These are phyloP conservation scores for Epinephelus cyanopodus DNA, from an alignment of 2,113 vertebrate species.

Conservation along the genomic window DNA sequence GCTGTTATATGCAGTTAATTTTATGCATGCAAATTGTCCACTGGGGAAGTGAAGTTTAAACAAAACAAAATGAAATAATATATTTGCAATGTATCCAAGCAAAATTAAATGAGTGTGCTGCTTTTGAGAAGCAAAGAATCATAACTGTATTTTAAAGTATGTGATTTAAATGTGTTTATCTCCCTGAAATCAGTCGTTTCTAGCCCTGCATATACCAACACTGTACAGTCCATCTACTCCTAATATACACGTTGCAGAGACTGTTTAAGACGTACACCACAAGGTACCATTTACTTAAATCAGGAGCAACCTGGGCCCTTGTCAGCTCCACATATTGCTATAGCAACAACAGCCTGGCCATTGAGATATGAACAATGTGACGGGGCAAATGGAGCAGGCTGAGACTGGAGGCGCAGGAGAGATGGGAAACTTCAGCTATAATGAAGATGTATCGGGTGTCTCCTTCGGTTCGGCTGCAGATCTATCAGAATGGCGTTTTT, in stretches of 20 bases:
- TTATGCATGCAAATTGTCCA: neutral
- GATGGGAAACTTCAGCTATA: slow-evolving; percentile 68
- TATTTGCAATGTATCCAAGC: neutral
- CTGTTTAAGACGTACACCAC: slow-evolving; percentile 57
- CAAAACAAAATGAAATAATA: neutral
- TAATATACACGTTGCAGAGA: neutral
- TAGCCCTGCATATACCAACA: neutral
- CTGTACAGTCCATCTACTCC: neutral
- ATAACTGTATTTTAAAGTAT: neutral
- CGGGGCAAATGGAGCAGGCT: slow-evolving; percentile 74
- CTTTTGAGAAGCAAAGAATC: neutral
- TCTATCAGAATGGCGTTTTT: slow-evolving; percentile 43
- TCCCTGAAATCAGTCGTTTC: neutral
- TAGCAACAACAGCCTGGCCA: slow-evolving; percentile 88
- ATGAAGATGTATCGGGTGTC: slow-evolving; percentile 69
- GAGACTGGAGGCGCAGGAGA: slow-evolving; percentile 68
- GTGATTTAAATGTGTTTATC: neutral
- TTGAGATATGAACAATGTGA: slow-evolving; percentile 84
- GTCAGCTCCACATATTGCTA: slow-evolving; percentile 89
- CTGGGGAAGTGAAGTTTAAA: neutral
- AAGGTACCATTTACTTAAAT: slow-evolving; percentile 83
- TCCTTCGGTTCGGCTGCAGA: slow-evolving; percentile 28
- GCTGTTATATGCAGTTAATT: neutral
- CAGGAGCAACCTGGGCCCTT: slow-evolving; percentile 87
- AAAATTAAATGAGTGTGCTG: neutral